Evolutionary conservation across 2,113 vertebrate genomes (phyloP).

Genomic region (Oryzias curvinotus): DNA sequence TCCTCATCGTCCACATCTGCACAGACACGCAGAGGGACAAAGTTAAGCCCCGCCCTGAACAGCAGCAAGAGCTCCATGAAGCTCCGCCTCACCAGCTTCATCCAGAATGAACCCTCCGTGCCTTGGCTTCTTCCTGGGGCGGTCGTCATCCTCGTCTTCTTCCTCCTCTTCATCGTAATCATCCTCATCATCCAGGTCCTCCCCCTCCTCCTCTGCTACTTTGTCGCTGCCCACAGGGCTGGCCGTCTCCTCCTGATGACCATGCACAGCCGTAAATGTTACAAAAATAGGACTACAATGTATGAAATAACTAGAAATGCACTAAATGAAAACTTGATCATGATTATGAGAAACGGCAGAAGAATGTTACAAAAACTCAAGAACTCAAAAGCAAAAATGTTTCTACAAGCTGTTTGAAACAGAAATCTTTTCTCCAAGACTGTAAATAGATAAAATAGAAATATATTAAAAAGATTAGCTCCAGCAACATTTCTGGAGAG

Average conservation of each 20-base stretch:
- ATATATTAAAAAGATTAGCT: too few relatives aligned
- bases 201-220: conserved; percentile 84
- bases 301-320: too few relatives aligned
- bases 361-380: too few relatives aligned
- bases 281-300: too few relatives aligned
- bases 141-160: conserved; percentile 90
- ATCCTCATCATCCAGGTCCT: conserved; percentile 84
- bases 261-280: too few relatives aligned
- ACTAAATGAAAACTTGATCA: too few relatives aligned
- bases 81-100: conserved; percentile 81
- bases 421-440: too few relatives aligned
- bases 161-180: conserved; percentile 89
- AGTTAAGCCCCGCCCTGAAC: background rate
- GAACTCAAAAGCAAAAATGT: too few relatives aligned
- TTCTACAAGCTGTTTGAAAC: too few relatives aligned
- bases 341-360: too few relatives aligned
- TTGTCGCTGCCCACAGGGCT: conserved; percentile 89
- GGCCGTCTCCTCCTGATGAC: conserved; percentile 78
- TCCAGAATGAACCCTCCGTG: conserved; percentile 92
- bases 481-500: too few relatives aligned
- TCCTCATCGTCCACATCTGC: conserved; percentile 93
- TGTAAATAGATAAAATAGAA: too few relatives aligned
- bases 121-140: conserved; percentile 86
- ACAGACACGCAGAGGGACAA: background rate
- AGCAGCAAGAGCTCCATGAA: background rate